These are phyloP conservation scores for Drosophila nikananu DNA, from an alignment of 1,140 invertebrate species.

Conservation along the genomic window DNA sequence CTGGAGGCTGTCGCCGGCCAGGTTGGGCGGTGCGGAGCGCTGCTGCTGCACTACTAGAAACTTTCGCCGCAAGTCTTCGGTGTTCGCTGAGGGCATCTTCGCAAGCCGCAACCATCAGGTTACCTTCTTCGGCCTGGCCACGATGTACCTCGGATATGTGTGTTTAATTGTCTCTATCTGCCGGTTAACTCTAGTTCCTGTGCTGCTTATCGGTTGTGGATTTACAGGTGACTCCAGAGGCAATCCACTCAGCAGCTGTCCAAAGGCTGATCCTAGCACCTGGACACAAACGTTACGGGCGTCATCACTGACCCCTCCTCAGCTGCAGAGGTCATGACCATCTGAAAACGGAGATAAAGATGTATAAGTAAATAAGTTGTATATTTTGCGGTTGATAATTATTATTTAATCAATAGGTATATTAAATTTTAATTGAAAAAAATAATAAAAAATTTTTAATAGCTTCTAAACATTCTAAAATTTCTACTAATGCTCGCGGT, in stretches of 20 bases:
- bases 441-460: too few species aligned
- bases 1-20: slow-evolving; percentile 49
- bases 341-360: slow-evolving; percentile 17
- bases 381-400: too few species aligned
- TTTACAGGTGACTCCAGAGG: background rate
- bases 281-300: slow-evolving; percentile 1
- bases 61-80: slow-evolving; percentile 85
- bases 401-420: too few species aligned
- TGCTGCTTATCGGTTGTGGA: background rate
- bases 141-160: slow-evolving; percentile 38
- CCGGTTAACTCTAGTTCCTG: background rate
- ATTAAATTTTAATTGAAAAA: too few species aligned
- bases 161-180: background rate
- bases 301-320: slow-evolving; percentile 33
- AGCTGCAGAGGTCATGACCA: slow-evolving; percentile 32
- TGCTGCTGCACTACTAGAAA: slow-evolving; percentile 84
- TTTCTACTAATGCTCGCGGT: too few species aligned
- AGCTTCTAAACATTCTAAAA: too few species aligned
- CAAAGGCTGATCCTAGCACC: slow-evolving; percentile 23
- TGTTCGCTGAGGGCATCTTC: slow-evolving; percentile 83
- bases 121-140: slow-evolving; percentile 40
- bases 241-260: background rate
- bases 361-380: background rate
- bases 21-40: slow-evolving; percentile 75
- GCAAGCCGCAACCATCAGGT: slow-evolving; percentile 77